Evolutionary conservation across 1,140 invertebrate genomes (phyloP).

Genomic region (Heliconius himera): DNA sequence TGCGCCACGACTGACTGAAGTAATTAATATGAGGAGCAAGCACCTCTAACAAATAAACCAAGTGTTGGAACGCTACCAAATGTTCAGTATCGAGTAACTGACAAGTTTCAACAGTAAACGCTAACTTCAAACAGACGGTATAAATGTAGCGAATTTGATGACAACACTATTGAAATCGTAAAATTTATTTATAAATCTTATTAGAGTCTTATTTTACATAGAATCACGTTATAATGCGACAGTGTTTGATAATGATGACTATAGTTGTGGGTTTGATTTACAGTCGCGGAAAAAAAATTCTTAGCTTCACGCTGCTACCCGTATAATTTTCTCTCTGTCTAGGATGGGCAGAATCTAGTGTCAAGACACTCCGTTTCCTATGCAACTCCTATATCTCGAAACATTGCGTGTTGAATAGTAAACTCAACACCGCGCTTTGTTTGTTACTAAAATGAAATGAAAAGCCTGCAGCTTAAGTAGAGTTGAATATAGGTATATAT

Average conservation of each 20-base stretch:
- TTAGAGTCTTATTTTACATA: neutral
- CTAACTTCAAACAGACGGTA: slow-evolving; percentile 30
- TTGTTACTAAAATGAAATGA: too few relatives aligned
- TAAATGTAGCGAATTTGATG: slow-evolving; percentile 43
- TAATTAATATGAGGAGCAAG: slow-evolving; percentile 33
- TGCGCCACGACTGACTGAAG: neutral
- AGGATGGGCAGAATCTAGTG: too few relatives aligned
- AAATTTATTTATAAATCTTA: neutral
- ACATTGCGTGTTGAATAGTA: too few relatives aligned
- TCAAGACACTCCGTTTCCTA: too few relatives aligned
- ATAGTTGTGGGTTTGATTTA: too few relatives aligned
- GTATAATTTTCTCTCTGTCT: too few relatives aligned
- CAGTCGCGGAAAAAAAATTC: too few relatives aligned
- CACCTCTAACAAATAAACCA: slow-evolving; percentile 24
- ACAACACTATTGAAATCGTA: slow-evolving; percentile 23
- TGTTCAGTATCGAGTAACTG: slow-evolving; percentile 28
- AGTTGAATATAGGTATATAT: too few relatives aligned
- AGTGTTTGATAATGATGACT: neutral
- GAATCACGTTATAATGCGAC: neutral
- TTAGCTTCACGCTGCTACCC: too few relatives aligned
- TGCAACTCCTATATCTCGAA: too few relatives aligned
- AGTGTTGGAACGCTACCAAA: slow-evolving; percentile 37
- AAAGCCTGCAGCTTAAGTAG: too few relatives aligned
- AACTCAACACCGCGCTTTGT: too few relatives aligned
- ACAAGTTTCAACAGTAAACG: slow-evolving; percentile 34